Percentiles rank a stretch among this genome's conserved stretches.
Evolutionary conservation across 2,113 vertebrate species (phyloP).

Genomic region (Cyphomyrus plagiostoma): DNA sequence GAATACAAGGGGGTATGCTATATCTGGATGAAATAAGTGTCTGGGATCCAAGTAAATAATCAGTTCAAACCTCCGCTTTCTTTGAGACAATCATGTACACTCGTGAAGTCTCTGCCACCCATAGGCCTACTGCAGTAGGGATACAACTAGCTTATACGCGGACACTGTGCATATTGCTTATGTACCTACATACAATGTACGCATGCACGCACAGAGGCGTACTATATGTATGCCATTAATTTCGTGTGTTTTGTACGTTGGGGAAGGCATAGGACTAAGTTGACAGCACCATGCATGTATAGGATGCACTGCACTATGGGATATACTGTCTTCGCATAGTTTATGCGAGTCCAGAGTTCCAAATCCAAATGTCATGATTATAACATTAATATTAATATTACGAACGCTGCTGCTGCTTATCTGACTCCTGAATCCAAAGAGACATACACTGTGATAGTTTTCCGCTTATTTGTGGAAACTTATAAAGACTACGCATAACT

Average conservation of each 20-base stretch:
- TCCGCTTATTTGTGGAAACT: background rate
- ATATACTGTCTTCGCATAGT: background rate
- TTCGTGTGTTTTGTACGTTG: background rate
- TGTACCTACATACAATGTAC: background rate
- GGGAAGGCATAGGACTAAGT: background rate
- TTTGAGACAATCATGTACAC: background rate
- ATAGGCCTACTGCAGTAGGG: background rate
- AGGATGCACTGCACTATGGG: background rate
- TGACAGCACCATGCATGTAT: background rate
- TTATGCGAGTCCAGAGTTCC: background rate
- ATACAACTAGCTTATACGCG: background rate
- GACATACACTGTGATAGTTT: background rate
- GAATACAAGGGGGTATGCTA: background rate
- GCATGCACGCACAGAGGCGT: background rate
- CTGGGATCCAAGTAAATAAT: background rate
- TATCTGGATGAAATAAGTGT: background rate
- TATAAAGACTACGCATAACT: background rate
- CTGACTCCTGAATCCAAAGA: background rate
- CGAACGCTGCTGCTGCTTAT: background rate
- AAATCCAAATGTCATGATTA: background rate
- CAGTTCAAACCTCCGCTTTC: background rate
- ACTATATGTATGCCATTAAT: background rate
- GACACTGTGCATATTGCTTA: background rate
- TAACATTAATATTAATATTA: background rate
- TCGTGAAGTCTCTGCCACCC: background rate